Percentiles rank a stretch among this genome's conserved stretches.
phyloP scores from a whole-genome alignment of 2,888 invertebrate genomes.

The Amphiduros pacificus region DNA sequence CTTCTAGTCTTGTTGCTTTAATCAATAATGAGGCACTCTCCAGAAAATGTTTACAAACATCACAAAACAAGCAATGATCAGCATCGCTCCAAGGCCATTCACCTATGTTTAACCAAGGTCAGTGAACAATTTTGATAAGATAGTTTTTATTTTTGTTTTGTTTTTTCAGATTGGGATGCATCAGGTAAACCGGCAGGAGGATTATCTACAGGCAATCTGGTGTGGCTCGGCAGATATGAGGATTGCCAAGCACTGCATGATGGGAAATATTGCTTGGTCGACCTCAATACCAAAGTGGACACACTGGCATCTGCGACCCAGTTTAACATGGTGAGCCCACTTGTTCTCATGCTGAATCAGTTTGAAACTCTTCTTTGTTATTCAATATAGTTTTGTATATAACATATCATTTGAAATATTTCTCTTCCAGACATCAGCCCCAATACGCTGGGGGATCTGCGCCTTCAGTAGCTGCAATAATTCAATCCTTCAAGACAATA shows the following conservation, averaged over 20 bases:
- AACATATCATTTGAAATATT: background rate
- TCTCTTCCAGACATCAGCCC: slow-evolving; percentile 6
- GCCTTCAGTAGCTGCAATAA: slow-evolving; percentile 5
- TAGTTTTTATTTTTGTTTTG: background rate
- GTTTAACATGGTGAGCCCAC: background rate
- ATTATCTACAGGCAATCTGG: background rate
- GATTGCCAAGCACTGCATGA: background rate
- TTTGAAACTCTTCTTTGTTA: background rate
- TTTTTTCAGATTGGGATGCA: slow-evolving; percentile 9
- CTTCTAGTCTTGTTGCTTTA: no score
- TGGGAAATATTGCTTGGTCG: slow-evolving; percentile 4
- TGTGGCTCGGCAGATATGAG: slow-evolving; percentile 11
- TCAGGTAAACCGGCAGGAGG: slow-evolving; percentile 2
- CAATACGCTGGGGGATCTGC: slow-evolving; percentile 7
- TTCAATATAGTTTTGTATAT: background rate
- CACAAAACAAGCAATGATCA: no score
- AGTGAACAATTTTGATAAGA: no score
- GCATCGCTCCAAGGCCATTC: no score
- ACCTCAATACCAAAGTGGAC: background rate
- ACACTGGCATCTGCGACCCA: background rate
- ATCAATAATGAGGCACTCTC: no score
- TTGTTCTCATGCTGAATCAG: background rate
- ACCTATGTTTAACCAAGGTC: no score
- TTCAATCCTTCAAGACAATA: background rate
- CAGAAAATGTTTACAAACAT: no score